These are phyloP conservation scores for Atherix ibis DNA, from an alignment of 2,888 invertebrate species.

Conservation along the genomic window DNA sequence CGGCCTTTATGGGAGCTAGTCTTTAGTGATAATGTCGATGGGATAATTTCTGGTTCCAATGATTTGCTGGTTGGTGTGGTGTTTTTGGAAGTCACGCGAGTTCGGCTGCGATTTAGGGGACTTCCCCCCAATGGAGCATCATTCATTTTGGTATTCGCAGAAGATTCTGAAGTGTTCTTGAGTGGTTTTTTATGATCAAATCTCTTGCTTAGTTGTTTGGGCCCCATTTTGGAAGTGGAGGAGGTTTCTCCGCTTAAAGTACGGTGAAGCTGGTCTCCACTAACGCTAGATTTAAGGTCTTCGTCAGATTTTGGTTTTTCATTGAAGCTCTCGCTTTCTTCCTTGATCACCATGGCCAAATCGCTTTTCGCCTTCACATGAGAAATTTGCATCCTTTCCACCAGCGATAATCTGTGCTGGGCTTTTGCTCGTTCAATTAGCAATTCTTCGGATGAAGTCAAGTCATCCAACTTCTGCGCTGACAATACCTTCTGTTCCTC, in stretches of 20 bases:
- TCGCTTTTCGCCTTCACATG: constrained; percentile 18
- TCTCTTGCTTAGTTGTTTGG: too few relatives aligned
- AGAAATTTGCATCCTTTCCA: constrained; percentile 24
- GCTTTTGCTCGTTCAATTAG: constrained; percentile 24
- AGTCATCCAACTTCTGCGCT: not conserved
- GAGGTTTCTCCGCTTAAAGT: constrained; percentile 21
- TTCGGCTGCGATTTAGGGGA: constrained; percentile 12
- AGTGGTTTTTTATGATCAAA: too few relatives aligned
- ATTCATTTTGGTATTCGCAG: too few relatives aligned
- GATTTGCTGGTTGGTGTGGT: constrained; percentile 13
- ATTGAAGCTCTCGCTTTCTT: constrained; percentile 12
- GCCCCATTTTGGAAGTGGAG: constrained; percentile 24
- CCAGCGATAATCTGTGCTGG: constrained; percentile 26
- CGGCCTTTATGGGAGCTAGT: not conserved
- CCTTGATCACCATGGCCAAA: constrained; percentile 16
- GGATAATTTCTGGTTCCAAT: constrained; percentile 6
- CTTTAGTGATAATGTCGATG: too few relatives aligned
- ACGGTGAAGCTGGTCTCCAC: not conserved
- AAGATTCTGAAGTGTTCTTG: too few relatives aligned
- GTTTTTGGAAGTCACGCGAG: constrained; percentile 15
- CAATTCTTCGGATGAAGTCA: constrained; percentile 13
- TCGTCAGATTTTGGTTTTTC: constrained; percentile 15
- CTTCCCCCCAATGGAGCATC: constrained; percentile 20
- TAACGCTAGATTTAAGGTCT: constrained; percentile 3
- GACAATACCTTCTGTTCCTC: constrained; percentile 14